phyloP scores from a whole-genome alignment of 2,888 invertebrate species.

The Drosophila kuntzei region DNA sequence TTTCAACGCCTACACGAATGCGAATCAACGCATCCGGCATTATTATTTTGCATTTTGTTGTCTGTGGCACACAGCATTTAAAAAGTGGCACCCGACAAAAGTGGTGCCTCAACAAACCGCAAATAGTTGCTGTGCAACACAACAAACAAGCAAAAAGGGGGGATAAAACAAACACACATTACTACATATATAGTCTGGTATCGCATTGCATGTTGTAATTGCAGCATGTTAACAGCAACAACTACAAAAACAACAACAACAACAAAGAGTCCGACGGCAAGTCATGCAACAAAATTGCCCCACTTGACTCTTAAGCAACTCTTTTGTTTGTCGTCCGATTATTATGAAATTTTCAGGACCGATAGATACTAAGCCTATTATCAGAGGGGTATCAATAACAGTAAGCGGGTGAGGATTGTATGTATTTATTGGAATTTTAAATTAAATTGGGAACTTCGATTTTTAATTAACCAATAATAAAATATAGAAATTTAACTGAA shows the following conservation, averaged over 20 bases:
- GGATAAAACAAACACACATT: background rate
- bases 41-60: slow-evolving; percentile 49
- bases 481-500: no score
- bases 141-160: slow-evolving; percentile 3
- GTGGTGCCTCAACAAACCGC: slow-evolving; percentile 24
- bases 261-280: slow-evolving; percentile 3
- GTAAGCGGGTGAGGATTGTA: no score
- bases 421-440: no score
- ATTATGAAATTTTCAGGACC: slow-evolving; percentile 12
- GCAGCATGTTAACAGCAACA: slow-evolving; percentile 35
- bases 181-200: background rate
- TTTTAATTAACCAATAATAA: no score
- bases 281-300: slow-evolving; percentile 19
- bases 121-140: slow-evolving; percentile 30
- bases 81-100: slow-evolving; percentile 33
- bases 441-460: no score
- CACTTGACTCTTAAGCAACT: slow-evolving; percentile 4
- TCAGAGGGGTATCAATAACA: background rate
- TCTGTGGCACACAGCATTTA: slow-evolving; percentile 43
- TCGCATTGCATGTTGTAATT: slow-evolving; percentile 46
- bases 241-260: slow-evolving; percentile 3
- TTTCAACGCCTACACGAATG: slow-evolving; percentile 12
- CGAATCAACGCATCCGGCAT: slow-evolving; percentile 32
- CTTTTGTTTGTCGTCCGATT: slow-evolving; percentile 9
- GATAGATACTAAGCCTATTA: background rate